Evolutionary conservation across 2,888 invertebrate genomes (phyloP), one percentile per base, ranked within the genome.

Genomic region (Drosophila greeni): DNA sequence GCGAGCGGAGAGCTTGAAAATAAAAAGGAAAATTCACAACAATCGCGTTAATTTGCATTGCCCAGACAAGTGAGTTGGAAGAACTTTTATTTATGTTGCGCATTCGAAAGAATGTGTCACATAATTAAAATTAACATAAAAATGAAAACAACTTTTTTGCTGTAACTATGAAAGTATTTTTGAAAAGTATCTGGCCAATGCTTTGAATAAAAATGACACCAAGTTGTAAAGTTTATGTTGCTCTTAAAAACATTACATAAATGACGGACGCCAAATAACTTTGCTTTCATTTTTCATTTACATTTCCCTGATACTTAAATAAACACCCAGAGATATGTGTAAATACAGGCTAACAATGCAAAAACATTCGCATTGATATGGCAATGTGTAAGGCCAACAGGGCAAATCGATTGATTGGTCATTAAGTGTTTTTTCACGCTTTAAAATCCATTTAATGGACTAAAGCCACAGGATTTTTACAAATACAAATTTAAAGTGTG

Each of bases 11-110:
- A 43, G 26, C 26, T 40, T 16, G 45, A 20, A 47, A 47, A 47
- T 47, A 34, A 36, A 33, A 37, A 23, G 29, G 20, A 57, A 57
- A 48, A 29, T 23, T 40, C 47, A 60, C 31, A 60, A 57, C 45
- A 60, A 60, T 47, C n/a, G 49, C 49, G 62, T 37, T 60, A 62
- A 62, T 62, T 62, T 60, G 43, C 60, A 60, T 62, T 36, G 36
- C 36, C 49, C 40, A 31, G 31, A 18, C 43, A 56, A 59, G 56
- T 56, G 43, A 47, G 45, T 36, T 18, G 55, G 18, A 49, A 43
- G 24, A 49, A 61, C 59, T 61, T 62, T 23, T 42, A n/a, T 59
- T 59, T 59, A 49, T 36, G 23, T 33, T 23, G 24, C 5, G 23
- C 26, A n/a, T 20, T 31, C 7, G 9, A 31, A 36, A 12, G 34